Conservation (phyloP, 2,113 vertebrate genomes). For the Leucopsar rothschildi region DNA sequence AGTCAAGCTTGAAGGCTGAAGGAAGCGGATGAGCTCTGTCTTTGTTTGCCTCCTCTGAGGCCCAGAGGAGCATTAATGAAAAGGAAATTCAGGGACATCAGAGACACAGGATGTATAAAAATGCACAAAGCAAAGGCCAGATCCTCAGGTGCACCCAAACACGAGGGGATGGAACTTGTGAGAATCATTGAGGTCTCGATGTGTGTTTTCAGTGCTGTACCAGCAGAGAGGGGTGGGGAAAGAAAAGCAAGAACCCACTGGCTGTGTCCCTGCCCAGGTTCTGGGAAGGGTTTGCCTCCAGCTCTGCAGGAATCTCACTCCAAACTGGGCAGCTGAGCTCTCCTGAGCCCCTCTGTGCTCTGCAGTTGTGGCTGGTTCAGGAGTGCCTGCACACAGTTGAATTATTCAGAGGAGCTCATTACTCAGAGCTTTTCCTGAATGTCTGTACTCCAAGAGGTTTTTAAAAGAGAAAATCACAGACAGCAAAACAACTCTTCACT, state of each 20-base stretch:
- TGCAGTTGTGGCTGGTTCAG: background rate
- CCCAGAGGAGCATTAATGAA: background rate
- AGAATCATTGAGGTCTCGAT: background rate
- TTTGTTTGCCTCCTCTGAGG: background rate
- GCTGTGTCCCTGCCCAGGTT: background rate
- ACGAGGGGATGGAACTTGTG: background rate
- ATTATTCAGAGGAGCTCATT: conserved; percentile 10
- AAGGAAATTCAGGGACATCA: conserved; percentile 13
- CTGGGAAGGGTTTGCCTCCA: background rate
- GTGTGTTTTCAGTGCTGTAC: background rate
- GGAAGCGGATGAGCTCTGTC: background rate
- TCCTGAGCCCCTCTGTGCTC: background rate
- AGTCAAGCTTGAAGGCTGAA: background rate
- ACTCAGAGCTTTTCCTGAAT: background rate
- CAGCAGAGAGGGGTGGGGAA: background rate
- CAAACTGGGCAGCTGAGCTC: accelerated
- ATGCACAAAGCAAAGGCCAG: background rate
- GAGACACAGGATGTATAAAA: background rate
- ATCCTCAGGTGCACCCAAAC: background rate
- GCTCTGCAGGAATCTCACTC: background rate
- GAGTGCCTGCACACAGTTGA: background rate
- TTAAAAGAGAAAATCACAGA: background rate
- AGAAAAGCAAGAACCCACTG: background rate
- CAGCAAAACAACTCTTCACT: conserved; percentile 18
- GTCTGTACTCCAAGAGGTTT: conserved; percentile 1